These are phyloP conservation scores for Neosalanx taihuensis DNA, from an alignment of 2,797 vertebrate genomes.

Conservation along the genomic window DNA sequence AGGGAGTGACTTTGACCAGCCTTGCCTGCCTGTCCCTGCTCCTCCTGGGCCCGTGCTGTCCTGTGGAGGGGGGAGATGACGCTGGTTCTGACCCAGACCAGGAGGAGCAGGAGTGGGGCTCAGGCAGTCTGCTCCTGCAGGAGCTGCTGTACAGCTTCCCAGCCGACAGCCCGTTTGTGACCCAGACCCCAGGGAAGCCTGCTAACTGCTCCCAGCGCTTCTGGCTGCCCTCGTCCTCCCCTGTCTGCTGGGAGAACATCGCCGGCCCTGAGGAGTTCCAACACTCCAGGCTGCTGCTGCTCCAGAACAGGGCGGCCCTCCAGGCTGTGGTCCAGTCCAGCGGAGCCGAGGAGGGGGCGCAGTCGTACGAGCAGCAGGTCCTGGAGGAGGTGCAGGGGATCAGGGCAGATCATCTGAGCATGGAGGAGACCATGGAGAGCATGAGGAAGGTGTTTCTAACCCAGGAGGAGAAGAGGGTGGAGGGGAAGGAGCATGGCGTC, in stretches of 20 bases:
- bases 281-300: constrained; percentile 69
- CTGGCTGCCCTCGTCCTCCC: constrained; percentile 69
- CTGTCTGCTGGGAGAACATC: constrained; percentile 71
- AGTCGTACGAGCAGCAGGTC: constrained; percentile 69
- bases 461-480: constrained; percentile 69
- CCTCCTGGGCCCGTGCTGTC: constrained; percentile 46
- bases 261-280: constrained; percentile 73
- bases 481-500: constrained; percentile 55
- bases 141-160: constrained; percentile 70
- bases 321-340: constrained; percentile 67
- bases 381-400: constrained; percentile 68
- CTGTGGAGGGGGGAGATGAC: constrained; percentile 32
- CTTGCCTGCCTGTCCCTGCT: constrained; percentile 51
- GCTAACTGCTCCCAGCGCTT: constrained; percentile 77
- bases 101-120: constrained; percentile 68
- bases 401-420: constrained; percentile 61
- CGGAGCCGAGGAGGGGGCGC: constrained; percentile 65
- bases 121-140: constrained; percentile 64
- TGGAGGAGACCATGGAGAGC: constrained; percentile 63
- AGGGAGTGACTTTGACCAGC: constrained; percentile 34
- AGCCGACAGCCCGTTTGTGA: constrained; percentile 72
- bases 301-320: constrained; percentile 77
- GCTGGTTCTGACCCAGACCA: constrained; percentile 31
- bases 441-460: constrained; percentile 74
- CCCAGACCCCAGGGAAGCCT: constrained; percentile 53